Percentiles rank a stretch among this genome's conserved stretches.
phyloP scores from a whole-genome alignment of 2,113 vertebrate species.

The Bufo gargarizans region DNA sequence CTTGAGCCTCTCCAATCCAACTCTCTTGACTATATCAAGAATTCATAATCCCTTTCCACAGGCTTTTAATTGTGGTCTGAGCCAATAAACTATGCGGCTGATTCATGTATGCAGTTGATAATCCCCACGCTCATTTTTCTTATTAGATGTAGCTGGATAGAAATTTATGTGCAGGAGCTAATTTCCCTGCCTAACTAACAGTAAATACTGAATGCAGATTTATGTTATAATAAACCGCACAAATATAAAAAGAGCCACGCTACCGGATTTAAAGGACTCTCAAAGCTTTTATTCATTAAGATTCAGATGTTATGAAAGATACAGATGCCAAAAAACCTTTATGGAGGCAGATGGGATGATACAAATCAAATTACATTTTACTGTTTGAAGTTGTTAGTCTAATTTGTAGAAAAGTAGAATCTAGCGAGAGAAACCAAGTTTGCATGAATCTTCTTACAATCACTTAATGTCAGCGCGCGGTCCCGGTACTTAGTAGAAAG shows the following conservation, averaged over 20 bases:
- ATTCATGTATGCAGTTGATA: background rate
- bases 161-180: slow-evolving; percentile 57
- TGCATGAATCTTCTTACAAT: slow-evolving; percentile 54
- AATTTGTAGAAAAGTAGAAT: slow-evolving; percentile 65
- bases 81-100: slow-evolving; percentile 48
- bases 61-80: slow-evolving; percentile 51
- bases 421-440: slow-evolving; percentile 58
- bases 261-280: slow-evolving; percentile 61
- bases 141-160: background rate
- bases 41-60: slow-evolving; percentile 45
- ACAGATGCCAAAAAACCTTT: slow-evolving; percentile 58
- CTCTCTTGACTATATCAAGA: slow-evolving; percentile 16
- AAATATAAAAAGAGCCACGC: slow-evolving; percentile 60
- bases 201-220: slow-evolving; percentile 49
- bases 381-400: slow-evolving; percentile 66
- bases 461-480: slow-evolving; percentile 22
- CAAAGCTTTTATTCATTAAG: slow-evolving; percentile 62
- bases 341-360: slow-evolving; percentile 62
- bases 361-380: slow-evolving; percentile 69
- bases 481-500: background rate
- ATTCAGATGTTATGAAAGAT: slow-evolving; percentile 64
- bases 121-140: slow-evolving; percentile 43
- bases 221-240: slow-evolving; percentile 58
- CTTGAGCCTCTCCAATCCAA: background rate
- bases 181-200: slow-evolving; percentile 56